Conservation (phyloP, 2,888 invertebrate genomes). For the Chrysolina americana region DNA sequence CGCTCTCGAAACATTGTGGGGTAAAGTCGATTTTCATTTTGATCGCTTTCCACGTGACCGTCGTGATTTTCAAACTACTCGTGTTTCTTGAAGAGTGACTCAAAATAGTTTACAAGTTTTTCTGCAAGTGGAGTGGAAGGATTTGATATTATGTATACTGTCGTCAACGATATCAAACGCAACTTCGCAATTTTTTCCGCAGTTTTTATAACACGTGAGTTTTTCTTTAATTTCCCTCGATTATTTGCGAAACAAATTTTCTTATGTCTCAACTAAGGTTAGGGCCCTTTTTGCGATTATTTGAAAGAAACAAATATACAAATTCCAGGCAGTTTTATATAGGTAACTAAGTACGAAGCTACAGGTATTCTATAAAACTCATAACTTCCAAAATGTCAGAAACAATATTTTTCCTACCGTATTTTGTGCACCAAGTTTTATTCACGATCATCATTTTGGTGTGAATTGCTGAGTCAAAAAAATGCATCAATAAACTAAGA, state of each 20-base stretch:
- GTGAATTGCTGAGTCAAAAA: no score
- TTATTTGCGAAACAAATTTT: slow-evolving; percentile 12
- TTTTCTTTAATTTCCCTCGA: slow-evolving; percentile 28
- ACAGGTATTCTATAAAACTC: no score
- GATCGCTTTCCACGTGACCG: slow-evolving; percentile 23
- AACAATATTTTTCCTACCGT: no score
- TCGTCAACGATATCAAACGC: slow-evolving; percentile 59
- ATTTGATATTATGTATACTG: slow-evolving; percentile 58
- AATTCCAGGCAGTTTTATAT: no score
- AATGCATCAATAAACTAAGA: no score
- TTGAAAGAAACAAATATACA: no score
- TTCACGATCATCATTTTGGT: no score
- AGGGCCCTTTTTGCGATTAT: no score
- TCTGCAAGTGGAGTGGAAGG: slow-evolving; percentile 15
- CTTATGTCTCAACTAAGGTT: no score
- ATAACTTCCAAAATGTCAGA: no score
- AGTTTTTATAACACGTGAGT: slow-evolving; percentile 61
- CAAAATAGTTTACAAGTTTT: background rate
- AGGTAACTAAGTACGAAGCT: no score
- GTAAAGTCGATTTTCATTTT: background rate
- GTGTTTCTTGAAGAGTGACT: background rate
- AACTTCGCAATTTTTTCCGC: slow-evolving; percentile 59
- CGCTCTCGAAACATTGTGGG: background rate
- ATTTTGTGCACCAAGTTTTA: no score
- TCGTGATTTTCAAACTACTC: slow-evolving; percentile 18